These are phyloP conservation scores for Hydroisotoma schaefferi DNA, from an alignment of 2,888 invertebrate species.

Conservation along the genomic window DNA sequence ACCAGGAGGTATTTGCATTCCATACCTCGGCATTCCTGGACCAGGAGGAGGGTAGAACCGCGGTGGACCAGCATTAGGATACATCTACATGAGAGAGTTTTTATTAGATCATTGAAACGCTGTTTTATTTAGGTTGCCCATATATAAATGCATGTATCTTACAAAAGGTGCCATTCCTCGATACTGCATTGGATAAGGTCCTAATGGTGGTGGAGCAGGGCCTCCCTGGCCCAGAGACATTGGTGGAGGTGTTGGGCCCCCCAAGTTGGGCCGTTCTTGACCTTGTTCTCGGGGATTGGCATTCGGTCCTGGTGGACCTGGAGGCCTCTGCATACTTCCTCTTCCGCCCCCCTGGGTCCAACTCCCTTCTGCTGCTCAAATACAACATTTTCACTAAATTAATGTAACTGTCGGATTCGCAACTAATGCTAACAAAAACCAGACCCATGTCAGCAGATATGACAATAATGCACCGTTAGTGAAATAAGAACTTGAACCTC, in stretches of 20 bases:
- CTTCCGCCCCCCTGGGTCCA: conserved; percentile 49
- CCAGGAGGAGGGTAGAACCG: conserved; percentile 39
- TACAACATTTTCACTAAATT: not conserved
- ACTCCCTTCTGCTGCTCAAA: conserved; percentile 46
- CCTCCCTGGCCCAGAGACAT: conserved; percentile 48
- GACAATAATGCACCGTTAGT: too few species aligned
- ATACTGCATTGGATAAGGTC: conserved; percentile 43
- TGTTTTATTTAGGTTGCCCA: not conserved
- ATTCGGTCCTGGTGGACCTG: conserved; percentile 57
- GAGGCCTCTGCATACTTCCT: conserved; percentile 40
- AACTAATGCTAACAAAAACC: not conserved
- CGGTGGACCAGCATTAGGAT: conserved; percentile 34
- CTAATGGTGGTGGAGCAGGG: conserved; percentile 45
- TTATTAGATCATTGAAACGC: not conserved
- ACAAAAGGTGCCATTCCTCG: conserved; percentile 43
- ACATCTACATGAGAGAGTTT: conserved; percentile 23
- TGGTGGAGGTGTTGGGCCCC: conserved; percentile 48
- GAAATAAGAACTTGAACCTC: too few species aligned
- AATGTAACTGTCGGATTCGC: not conserved
- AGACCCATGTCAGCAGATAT: too few species aligned
- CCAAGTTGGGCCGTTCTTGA: conserved; percentile 43
- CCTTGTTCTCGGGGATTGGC: conserved; percentile 59
- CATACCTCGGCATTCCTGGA: conserved; percentile 38
- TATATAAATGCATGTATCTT: conserved; percentile 17
- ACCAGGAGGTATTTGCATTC: conserved; percentile 45